Conservation (phyloP, 2,113 vertebrate species). For the Burhinus bistriatus region DNA sequence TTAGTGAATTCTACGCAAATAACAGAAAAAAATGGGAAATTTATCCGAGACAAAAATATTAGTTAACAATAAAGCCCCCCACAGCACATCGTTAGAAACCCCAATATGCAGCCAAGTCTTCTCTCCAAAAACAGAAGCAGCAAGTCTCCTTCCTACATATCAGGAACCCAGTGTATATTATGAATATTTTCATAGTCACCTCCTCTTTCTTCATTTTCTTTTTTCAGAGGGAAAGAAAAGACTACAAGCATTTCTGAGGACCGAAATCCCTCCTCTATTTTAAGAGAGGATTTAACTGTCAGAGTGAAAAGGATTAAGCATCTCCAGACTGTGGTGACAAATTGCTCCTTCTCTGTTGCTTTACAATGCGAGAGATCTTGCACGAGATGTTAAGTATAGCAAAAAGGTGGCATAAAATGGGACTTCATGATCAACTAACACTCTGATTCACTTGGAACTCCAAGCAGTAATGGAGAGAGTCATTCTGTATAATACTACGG, state of each 20-base stretch:
- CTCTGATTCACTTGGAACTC: neutral
- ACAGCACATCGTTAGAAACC: neutral
- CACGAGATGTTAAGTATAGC: neutral
- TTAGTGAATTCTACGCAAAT: neutral
- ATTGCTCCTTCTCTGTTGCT: neutral
- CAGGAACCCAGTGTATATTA: neutral
- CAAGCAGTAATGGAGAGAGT: neutral
- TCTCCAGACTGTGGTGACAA: neutral
- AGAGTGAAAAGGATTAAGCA: neutral
- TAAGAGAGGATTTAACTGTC: neutral
- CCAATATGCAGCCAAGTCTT: neutral
- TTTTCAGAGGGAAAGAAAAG: neutral
- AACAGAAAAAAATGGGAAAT: neutral
- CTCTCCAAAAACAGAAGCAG: neutral
- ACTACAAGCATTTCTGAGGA: neutral
- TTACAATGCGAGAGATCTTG: neutral
- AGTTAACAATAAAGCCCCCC: neutral
- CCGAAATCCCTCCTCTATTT: neutral
- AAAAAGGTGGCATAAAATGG: neutral
- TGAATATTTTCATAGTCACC: neutral
- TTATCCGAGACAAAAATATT: neutral
- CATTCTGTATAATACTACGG: rapidly evolving
- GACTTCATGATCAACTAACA: neutral
- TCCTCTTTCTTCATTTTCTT: neutral
- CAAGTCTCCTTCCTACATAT: neutral